Evolutionary conservation across 1,140 invertebrate species (phyloP).

Genomic region (Bilobella aurantiaca): DNA sequence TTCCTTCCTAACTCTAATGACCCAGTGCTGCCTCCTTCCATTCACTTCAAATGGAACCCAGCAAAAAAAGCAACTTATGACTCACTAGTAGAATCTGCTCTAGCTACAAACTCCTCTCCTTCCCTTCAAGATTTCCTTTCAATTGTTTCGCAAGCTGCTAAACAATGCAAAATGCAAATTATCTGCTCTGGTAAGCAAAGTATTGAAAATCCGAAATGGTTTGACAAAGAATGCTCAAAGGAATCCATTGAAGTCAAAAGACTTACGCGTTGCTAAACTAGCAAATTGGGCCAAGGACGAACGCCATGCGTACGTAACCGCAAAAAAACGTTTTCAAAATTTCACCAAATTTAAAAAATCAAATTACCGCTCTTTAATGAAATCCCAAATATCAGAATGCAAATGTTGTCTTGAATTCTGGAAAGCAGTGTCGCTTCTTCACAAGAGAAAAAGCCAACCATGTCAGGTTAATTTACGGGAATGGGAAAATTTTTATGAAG

Average conservation of each 20-base stretch:
- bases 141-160: no score
- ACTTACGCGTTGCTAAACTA: not conserved
- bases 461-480: conserved; percentile 42
- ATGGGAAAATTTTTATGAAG: not conserved
- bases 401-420: not conserved
- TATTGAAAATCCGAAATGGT: no score
- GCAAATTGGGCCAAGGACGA: not conserved
- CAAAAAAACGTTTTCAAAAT: not conserved
- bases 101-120: no score
- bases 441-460: conserved; percentile 44
- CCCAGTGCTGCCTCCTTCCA: no score
- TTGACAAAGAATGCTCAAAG: not conserved
- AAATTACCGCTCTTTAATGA: not conserved
- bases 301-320: not conserved
- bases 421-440: not conserved
- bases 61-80: no score
- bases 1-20: no score
- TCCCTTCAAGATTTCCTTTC: no score
- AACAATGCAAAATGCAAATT: no score
- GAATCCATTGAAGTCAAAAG: not conserved
- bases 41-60: no score
- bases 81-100: no score
- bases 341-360: not conserved
- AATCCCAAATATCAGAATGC: not conserved
- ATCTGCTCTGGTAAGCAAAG: no score